phyloP scores from a whole-genome alignment of 1,140 invertebrate species.

The Musca domestica region DNA sequence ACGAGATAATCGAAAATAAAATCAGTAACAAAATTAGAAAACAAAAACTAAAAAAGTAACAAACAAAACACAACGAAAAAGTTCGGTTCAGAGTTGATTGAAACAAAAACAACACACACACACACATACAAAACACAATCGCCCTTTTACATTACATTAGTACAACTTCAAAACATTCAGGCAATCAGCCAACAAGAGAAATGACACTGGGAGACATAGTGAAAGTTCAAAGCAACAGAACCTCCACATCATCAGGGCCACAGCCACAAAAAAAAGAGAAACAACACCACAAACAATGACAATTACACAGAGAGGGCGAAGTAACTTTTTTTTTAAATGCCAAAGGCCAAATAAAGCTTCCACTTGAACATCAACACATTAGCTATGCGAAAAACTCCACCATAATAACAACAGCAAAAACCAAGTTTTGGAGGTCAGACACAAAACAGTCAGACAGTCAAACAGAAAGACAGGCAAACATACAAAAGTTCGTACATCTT shows the following conservation, averaged over 20 bases:
- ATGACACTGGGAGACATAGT: conserved; percentile 1
- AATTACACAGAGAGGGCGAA: conserved; percentile 18
- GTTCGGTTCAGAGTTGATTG: neutral
- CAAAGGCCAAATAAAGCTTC: conserved; percentile 27
- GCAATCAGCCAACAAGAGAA: conserved; percentile 17
- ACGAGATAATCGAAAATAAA: conserved; percentile 4
- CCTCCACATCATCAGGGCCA: no score
- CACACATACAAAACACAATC: neutral
- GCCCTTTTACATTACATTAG: neutral
- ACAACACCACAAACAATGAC: conserved; percentile 4
- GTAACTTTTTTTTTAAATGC: conserved; percentile 28
- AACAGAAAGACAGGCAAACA: no score
- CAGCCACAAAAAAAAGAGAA: neutral
- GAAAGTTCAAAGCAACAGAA: conserved; percentile 7
- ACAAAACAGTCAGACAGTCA: no score
- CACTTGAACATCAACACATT: no score
- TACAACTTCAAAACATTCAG: conserved; percentile 20
- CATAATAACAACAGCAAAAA: no score
- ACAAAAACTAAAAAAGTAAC: neutral
- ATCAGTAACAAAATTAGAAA: neutral
- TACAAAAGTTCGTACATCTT: no score
- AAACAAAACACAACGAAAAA: neutral
- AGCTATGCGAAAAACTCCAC: no score
- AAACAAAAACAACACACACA: neutral
- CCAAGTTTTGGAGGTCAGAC: no score